Base-by-base conservation (phyloP, 2,888 invertebrate species). In the Maniola hyperantus region DNA sequence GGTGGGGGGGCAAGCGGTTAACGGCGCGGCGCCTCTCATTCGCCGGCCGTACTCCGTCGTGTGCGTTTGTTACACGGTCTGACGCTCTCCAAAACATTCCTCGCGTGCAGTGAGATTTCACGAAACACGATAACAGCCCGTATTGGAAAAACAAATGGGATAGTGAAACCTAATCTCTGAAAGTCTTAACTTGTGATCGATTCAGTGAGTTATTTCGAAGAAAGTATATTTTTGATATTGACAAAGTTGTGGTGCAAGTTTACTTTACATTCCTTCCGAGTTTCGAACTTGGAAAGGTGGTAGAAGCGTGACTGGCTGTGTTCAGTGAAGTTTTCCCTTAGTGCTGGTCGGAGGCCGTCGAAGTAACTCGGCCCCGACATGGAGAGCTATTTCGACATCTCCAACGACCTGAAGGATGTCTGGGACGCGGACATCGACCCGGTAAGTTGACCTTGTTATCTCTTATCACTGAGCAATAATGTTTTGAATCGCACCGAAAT, bases 381-480 rank as follows among this genome's bases (percentile, higher is more conserved):
- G 95, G 95, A 95, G 91, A 93, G 93, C 78, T 96, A 95, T 91
- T 96, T 95, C 91, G 96, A 96, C 89, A 95, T 95, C 84, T 95
- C 94, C 79, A 93, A 94, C 71, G 95, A 95, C 89, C 93, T 96
- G 81, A 95, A 95, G 93, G 96, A 96, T 88, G 93, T 96, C 81
- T 96, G 96, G 96, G 96, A 96, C 85, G 94, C 96, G 78, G 96
- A 96, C 92, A 93, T 96, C 83, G 96, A 96, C 93, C 95, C 96
- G 95, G 96, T 96, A 88, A 96, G 96, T 94, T 81, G 85, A 86
- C 87, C 88, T 87, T 89, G 83, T 71, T 70, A 68, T 66, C 69
- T 62, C 77, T 82, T 87, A 88, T 87, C 88, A 76, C 72, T 10
- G 57, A 66, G 70, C 69, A 71, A 68, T 72, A 66, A 46, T 59